A percentile compares a stretch with the other conserved stretches of the same genome.
phyloP scores from a whole-genome alignment of 2,797 vertebrate genomes.

The Monodelphis domestica region DNA sequence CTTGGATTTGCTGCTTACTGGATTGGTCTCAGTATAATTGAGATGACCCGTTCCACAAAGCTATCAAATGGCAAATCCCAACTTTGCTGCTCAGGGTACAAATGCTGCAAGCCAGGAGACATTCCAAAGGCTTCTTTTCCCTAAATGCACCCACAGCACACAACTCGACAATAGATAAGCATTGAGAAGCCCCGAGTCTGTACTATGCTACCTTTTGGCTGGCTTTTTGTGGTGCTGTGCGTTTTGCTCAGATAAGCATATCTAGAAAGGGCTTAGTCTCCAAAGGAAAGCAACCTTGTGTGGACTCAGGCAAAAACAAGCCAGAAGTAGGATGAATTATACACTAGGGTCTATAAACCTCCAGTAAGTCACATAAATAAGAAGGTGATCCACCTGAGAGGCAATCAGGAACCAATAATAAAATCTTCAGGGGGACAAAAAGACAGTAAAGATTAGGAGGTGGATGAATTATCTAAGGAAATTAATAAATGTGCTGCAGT shows the following conservation, averaged over 20 bases:
- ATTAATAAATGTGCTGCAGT: conserved; percentile 45
- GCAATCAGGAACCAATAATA: conserved; percentile 49
- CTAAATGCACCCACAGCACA: conserved; percentile 14
- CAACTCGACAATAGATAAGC: conserved; percentile 12
- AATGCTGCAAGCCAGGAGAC: not conserved
- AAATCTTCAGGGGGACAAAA: conserved; percentile 47
- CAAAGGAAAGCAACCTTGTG: conserved; percentile 40
- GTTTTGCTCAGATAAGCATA: conserved; percentile 50
- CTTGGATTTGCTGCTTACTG: not conserved
- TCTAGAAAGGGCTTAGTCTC: conserved; percentile 9
- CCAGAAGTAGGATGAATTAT: conserved; percentile 50
- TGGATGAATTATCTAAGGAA: conserved; percentile 27
- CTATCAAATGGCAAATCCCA: conserved; percentile 21
- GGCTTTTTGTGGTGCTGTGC: not conserved
- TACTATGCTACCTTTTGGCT: not conserved
- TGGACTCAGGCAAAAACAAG: conserved; percentile 40
- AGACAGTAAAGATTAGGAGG: conserved; percentile 34
- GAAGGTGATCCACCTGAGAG: conserved; percentile 50
- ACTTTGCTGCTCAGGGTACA: not conserved
- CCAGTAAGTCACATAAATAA: conserved; percentile 57
- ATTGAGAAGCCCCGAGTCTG: not conserved
- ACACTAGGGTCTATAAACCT: conserved; percentile 56
- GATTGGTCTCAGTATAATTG: not conserved
- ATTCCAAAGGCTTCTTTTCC: conserved; percentile 22
- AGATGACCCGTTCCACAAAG: not conserved